Evolutionary conservation across 2,113 vertebrate species (phyloP), one percentile per base, ranked within the genome.

Genomic region (Corydoras maculifer): DNA sequence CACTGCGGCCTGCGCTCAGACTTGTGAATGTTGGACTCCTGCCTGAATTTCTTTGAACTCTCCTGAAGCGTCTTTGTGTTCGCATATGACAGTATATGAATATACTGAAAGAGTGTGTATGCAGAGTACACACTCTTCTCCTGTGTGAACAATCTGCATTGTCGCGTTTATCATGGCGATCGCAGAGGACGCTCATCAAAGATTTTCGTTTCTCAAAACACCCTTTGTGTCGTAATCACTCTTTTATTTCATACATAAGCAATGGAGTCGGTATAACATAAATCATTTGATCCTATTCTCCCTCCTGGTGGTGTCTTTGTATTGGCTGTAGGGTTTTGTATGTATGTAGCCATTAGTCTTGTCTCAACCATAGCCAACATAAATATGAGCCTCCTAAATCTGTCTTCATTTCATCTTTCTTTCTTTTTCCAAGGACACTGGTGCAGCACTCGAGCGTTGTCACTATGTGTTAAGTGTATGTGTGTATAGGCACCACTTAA

Each of bases 11-110:
- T 70, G 35, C 43, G 70, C 57, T 75, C 18, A 50, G 69, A 65
- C 78, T 76, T 72, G 68, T 73, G 70, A 69, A 63, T 25, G 7
- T 68, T 82, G 65, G 73, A 66, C 6, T 4, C 11, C 8, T 66
- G 67, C 68, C 78, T 49, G 18, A 63, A 10, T 57, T 18, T 74
- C 10, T 73, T 68, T 82, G 49, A 73, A 43, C 35, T 43, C 35
- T 43, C 7, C 35, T 43, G 43, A 35, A 29, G 9, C 51, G 9
- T 5, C 48, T 71, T 54, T 35, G 29, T 68, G 14, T 70, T 57
- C 30, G 63, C 35, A 18, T 48, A 29, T 35, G 51, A 58, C 25
- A 18, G 14, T 58, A n/a, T 65, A 59, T 60, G 15, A 57, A 8
- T 35, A 9, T 30, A 15, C 11, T 60, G 31, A 65, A 25, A 57